These are phyloP conservation scores for Lobophora halterata DNA, from an alignment of 2,888 invertebrate genomes.

Conservation along the genomic window DNA sequence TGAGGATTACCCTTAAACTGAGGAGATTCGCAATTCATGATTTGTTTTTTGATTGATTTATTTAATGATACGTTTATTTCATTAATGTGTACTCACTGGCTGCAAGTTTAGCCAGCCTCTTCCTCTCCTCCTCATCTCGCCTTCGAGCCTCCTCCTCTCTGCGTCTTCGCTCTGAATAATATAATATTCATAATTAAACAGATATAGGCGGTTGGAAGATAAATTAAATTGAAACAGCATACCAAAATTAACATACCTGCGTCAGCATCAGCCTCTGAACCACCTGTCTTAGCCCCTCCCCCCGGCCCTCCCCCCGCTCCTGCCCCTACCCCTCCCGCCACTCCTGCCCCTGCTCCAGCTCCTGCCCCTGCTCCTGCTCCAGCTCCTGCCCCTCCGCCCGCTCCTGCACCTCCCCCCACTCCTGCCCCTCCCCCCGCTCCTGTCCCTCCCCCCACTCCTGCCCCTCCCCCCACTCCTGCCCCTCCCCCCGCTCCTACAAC, in stretches of 20 bases:
- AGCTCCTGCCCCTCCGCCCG: conserved; percentile 5
- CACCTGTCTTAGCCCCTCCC: neutral
- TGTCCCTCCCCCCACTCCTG: no score
- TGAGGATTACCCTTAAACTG: no score
- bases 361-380: conserved; percentile 13
- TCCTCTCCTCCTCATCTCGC: conserved; percentile 6
- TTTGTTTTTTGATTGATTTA: no score
- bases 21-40: no score
- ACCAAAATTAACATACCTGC: no score
- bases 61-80: no score
- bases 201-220: no score
- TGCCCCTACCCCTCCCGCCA: conserved; percentile 6
- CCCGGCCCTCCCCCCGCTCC: no score
- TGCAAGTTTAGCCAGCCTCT: neutral
- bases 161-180: conserved; percentile 23
- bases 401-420: conserved; percentile 6
- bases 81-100: no score
- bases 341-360: neutral
- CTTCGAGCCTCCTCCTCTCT: conserved; percentile 17
- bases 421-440: neutral
- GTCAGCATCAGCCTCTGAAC: conserved; percentile 1
- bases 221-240: no score
- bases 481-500: conserved; percentile 1
- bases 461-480: conserved; percentile 15
- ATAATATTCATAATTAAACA: no score